Percentiles rank a stretch among this genome's conserved stretches.
Evolutionary conservation across 2,113 vertebrate species (phyloP).

Genomic region (Sebastes schlegelii): DNA sequence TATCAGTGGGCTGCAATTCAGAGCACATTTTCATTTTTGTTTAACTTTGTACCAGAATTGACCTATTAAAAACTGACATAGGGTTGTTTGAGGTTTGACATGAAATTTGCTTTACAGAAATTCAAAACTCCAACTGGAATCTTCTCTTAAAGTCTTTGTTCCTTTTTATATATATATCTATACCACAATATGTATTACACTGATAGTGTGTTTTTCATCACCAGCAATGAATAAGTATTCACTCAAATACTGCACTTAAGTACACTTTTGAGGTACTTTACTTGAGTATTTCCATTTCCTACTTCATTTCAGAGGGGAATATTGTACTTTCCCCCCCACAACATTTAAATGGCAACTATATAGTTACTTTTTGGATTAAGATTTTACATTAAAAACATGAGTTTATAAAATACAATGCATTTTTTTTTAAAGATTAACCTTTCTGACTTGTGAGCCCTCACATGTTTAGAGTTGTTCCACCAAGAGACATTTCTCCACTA

Average conservation of each 20-base stretch:
- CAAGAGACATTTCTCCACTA: background rate
- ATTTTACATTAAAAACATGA: background rate
- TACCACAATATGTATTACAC: background rate
- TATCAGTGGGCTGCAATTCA: background rate
- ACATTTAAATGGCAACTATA: background rate
- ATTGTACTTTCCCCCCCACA: background rate
- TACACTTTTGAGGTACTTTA: background rate
- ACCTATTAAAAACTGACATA: background rate
- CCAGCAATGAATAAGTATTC: background rate
- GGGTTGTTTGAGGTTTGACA: background rate
- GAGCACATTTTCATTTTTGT: background rate
- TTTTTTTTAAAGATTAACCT: background rate
- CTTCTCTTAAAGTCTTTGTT: background rate
- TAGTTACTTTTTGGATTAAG: background rate
- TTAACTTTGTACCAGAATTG: background rate
- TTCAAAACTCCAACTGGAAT: background rate
- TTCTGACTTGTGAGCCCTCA: background rate
- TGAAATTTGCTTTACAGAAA: background rate
- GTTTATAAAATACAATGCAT: background rate
- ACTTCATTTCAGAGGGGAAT: background rate
- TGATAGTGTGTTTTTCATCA: background rate
- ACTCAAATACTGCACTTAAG: no score
- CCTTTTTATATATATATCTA: background rate
- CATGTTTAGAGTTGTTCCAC: background rate
- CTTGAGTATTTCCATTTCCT: background rate